phyloP scores from a whole-genome alignment of 2,797 vertebrate species.

The Syncerus caffer region DNA sequence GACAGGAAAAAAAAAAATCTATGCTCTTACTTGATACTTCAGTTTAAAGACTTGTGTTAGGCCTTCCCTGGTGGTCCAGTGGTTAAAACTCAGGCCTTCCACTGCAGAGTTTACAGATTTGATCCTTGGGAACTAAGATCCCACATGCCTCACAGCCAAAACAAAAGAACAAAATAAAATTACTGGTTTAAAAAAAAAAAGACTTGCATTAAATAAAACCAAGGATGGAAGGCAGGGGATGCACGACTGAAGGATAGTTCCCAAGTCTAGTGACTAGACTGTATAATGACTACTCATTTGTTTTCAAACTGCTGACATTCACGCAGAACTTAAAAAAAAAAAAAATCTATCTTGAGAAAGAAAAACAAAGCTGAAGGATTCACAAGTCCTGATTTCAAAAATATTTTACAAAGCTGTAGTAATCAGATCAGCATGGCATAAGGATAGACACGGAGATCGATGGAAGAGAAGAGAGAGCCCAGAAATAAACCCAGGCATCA shows the following conservation, averaged over 20 bases:
- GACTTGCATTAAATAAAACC: background rate
- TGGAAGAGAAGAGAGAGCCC: background rate
- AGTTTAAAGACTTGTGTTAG: background rate
- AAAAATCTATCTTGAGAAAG: background rate
- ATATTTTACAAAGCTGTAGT: no score
- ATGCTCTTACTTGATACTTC: background rate
- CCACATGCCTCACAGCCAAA: background rate
- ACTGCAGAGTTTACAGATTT: background rate
- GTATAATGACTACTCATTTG: rapidly evolving
- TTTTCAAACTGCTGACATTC: background rate
- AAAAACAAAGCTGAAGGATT: background rate
- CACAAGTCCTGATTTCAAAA: background rate
- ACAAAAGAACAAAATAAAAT: background rate
- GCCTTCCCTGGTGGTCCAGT: background rate
- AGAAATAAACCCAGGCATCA: rapidly evolving
- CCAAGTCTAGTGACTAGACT: background rate
- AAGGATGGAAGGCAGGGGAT: background rate
- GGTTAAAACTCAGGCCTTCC: background rate
- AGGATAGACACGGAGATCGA: rapidly evolving
- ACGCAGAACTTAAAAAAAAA: no score
- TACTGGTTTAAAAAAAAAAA: background rate
- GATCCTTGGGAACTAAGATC: background rate
- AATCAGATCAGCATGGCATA: background rate
- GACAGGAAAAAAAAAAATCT: background rate
- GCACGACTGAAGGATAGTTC: background rate